These are phyloP conservation scores for Apotomis betuletana DNA, from an alignment of 2,888 invertebrate genomes.

Conservation along the genomic window DNA sequence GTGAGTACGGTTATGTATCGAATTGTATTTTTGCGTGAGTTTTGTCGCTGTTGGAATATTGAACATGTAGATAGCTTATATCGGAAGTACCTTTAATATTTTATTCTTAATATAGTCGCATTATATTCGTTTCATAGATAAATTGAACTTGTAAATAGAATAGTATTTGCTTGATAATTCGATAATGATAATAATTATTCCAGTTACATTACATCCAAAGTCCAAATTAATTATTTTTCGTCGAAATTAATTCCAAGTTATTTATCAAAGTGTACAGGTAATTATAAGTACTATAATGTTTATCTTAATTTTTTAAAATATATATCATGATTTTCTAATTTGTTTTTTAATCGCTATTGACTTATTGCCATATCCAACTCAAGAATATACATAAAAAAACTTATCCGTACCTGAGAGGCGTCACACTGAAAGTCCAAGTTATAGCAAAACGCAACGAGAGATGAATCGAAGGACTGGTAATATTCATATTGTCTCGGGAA, in stretches of 20 bases:
- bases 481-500: too few relatives aligned
- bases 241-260: conserved; percentile 70
- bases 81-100: conserved; percentile 65
- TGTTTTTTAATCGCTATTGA: conserved; percentile 47
- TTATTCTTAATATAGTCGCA: conserved; percentile 51
- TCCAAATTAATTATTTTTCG: conserved; percentile 66
- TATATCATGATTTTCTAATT: conserved; percentile 76
- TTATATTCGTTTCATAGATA: conserved; percentile 43
- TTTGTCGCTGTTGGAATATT: conserved; percentile 54
- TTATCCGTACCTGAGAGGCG: too few relatives aligned
- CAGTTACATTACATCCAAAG: conserved; percentile 64
- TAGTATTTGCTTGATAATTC: conserved; percentile 46
- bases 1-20: conserved; percentile 33
- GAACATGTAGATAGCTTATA: conserved; percentile 61
- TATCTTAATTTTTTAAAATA: conserved; percentile 81
- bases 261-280: conserved; percentile 80
- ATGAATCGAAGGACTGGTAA: too few relatives aligned
- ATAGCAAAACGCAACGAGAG: too few relatives aligned
- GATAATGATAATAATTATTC: conserved; percentile 61
- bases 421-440: too few relatives aligned
- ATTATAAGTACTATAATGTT: conserved; percentile 78
- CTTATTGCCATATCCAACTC: too few relatives aligned
- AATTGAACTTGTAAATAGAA: conserved; percentile 66
- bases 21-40: conserved; percentile 55
- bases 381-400: too few relatives aligned